Conservation (phyloP, 2,888 invertebrate genomes). For the Cryptus viduatorius region DNA sequence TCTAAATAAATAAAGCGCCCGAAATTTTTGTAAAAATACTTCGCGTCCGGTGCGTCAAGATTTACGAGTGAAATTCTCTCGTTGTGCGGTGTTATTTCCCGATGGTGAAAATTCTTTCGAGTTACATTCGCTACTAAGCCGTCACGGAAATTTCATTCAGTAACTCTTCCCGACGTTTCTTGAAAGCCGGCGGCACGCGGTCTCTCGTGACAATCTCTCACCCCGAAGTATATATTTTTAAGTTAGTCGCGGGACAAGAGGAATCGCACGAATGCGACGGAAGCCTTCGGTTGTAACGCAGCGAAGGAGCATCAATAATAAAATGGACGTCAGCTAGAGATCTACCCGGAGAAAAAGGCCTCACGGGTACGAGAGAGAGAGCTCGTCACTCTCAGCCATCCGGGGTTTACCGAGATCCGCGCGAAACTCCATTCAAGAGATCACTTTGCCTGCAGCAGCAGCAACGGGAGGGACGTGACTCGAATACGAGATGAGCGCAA, state of each 20-base stretch:
- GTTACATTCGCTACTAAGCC: not conserved
- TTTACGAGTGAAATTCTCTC: too few species aligned
- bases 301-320: constrained; percentile 55
- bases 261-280: not conserved
- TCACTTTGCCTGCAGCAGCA: constrained; percentile 74
- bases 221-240: constrained; percentile 23
- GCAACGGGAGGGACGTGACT: constrained; percentile 70
- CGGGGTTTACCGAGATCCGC: constrained; percentile 50
- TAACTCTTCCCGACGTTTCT: constrained; percentile 17
- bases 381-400: constrained; percentile 52
- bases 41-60: too few species aligned
- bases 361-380: constrained; percentile 20
- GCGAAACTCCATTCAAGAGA: constrained; percentile 73
- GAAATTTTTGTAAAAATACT: too few species aligned
- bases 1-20: too few species aligned
- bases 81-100: not conserved
- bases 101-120: not conserved
- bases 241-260: not conserved
- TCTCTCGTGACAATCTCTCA: not conserved
- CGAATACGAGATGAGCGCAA: constrained; percentile 79
- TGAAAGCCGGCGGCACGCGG: constrained; percentile 29
- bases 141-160: constrained; percentile 22
- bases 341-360: constrained; percentile 39
- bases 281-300: not conserved
- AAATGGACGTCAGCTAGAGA: constrained; percentile 55